Evolutionary conservation across 2,113 vertebrate species (phyloP).

Genomic region (Ammodytes dubius): DNA sequence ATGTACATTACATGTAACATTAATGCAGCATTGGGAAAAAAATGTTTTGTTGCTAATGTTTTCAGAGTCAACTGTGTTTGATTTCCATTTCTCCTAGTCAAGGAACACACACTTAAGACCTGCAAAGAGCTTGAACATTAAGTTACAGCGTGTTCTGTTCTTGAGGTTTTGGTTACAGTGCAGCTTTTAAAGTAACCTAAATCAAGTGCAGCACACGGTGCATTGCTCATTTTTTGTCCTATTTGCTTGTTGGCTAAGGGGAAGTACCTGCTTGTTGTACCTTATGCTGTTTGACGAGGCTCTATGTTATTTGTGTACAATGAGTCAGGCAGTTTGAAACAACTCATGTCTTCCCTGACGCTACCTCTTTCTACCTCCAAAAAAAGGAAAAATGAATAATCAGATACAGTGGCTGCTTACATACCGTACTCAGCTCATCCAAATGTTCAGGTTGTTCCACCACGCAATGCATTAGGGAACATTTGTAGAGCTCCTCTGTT

Average conservation of each 20-base stretch:
- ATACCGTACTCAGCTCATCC: conserved; percentile 11
- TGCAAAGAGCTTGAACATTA: neutral
- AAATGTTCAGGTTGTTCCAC: conserved; percentile 23
- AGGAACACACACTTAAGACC: conserved; percentile 3
- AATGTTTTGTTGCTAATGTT: neutral
- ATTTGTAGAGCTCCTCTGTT: conserved; percentile 16
- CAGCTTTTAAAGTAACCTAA: conserved; percentile 8
- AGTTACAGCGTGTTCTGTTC: neutral
- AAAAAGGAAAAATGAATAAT: neutral
- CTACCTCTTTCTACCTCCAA: neutral
- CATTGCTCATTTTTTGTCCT: neutral
- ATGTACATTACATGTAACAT: conserved; percentile 62
- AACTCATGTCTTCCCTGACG: conserved; percentile 23
- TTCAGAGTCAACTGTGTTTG: neutral
- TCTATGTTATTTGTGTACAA: conserved; percentile 59
- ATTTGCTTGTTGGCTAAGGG: conserved; percentile 1
- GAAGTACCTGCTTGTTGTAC: conserved; percentile 55
- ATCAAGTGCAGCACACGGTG: neutral
- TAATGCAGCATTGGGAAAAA: conserved; percentile 11
- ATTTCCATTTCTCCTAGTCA: neutral
- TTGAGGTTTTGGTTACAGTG: neutral
- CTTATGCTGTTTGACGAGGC: conserved; percentile 30
- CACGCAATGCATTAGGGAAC: neutral
- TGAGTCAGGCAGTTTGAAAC: conserved; percentile 60
- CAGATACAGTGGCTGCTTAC: neutral